Conservation (phyloP, 2,888 invertebrate species). For the Acleris cristana region DNA sequence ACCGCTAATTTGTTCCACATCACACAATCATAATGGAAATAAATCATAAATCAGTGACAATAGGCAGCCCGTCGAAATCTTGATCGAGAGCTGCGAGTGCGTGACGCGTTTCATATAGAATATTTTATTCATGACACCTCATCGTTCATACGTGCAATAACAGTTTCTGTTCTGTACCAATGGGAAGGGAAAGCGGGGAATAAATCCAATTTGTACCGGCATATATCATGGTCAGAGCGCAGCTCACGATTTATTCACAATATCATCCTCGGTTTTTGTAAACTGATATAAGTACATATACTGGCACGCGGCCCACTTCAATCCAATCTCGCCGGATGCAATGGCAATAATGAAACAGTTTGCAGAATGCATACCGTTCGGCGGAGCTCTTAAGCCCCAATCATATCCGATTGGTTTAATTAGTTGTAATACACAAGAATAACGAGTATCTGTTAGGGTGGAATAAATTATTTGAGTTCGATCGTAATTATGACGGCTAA, state of each 20-base stretch:
- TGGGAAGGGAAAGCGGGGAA: conserved; percentile 71
- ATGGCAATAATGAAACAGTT: conserved; percentile 49
- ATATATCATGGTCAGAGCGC: conserved; percentile 77
- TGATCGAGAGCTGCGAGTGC: conserved; percentile 48
- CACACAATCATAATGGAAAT: conserved; percentile 7
- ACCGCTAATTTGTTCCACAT: conserved; percentile 3
- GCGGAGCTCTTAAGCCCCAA: conserved; percentile 1
- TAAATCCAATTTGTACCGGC: conserved; percentile 81
- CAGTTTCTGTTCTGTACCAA: conserved; percentile 73
- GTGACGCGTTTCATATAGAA: conserved; percentile 66
- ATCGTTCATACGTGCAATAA: conserved; percentile 78
- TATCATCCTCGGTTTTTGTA: conserved; percentile 49
- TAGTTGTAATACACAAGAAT: background rate
- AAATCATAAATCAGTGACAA: conserved; percentile 35
- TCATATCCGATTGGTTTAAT: conserved; percentile 5
- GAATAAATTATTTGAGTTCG: no score
- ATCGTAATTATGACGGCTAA: no score
- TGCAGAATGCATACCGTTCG: conserved; percentile 34
- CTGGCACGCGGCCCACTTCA: conserved; percentile 61
- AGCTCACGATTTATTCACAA: conserved; percentile 75
- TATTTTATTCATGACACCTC: conserved; percentile 77
- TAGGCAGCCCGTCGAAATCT: conserved; percentile 16
- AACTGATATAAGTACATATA: conserved; percentile 33
- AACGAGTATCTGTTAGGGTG: background rate
- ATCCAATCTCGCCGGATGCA: conserved; percentile 57